Percentiles rank a stretch among this genome's conserved stretches.
Conservation (phyloP, 2,888 invertebrate genomes). For the Clistopyga incitator region DNA sequence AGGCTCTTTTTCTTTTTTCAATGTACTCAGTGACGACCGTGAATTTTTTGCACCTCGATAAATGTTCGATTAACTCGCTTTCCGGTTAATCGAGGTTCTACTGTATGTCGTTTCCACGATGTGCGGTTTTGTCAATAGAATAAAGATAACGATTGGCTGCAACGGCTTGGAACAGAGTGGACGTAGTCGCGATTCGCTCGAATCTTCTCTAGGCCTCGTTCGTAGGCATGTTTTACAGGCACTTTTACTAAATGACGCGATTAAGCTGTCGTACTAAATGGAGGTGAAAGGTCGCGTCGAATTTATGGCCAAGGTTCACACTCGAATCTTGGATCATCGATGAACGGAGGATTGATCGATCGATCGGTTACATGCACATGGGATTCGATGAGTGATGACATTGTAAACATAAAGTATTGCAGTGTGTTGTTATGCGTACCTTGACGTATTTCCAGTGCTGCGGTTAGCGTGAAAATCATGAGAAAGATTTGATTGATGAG, state of each 20-base stretch:
- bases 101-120: constrained; percentile 28
- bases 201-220: not conserved
- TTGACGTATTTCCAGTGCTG: constrained; percentile 94
- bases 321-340: constrained; percentile 17
- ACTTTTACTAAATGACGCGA: constrained; percentile 5
- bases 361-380: not conserved
- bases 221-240: not conserved
- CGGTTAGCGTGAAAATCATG: constrained; percentile 83
- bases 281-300: constrained; percentile 44
- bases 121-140: constrained; percentile 37
- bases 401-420: constrained; percentile 7
- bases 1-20: too few species aligned
- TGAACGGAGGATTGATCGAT: constrained; percentile 8
- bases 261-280: constrained; percentile 25
- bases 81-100: too few species aligned
- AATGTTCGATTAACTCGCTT: too few species aligned
- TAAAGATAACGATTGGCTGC: constrained; percentile 51
- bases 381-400: constrained; percentile 25
- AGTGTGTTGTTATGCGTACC: constrained; percentile 86
- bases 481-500: constrained; percentile 72
- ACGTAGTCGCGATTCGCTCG: constrained; percentile 24
- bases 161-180: constrained; percentile 24
- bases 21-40: too few species aligned
- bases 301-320: constrained; percentile 16
- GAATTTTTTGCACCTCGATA: too few species aligned